Percentiles rank a stretch among this genome's conserved stretches.
phyloP scores from a whole-genome alignment of 2,888 invertebrate genomes.

The Protonemura montana region DNA sequence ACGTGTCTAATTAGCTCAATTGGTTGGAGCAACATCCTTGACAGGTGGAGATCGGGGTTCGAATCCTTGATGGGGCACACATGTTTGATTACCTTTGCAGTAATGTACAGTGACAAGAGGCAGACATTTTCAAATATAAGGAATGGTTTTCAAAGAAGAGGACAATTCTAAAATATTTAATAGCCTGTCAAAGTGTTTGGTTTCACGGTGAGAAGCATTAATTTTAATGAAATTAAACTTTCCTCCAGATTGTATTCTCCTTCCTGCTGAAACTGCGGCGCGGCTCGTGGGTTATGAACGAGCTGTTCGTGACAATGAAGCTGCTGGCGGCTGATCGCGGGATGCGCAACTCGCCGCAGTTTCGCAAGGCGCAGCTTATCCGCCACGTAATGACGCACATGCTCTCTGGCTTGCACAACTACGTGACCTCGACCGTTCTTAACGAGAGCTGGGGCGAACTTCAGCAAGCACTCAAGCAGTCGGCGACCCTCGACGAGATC shows the following conservation, averaged over 20 bases:
- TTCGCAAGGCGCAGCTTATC: constrained; percentile 72
- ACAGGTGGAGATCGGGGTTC: too few species aligned
- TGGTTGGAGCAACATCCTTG: too few species aligned
- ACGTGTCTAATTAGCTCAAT: too few species aligned
- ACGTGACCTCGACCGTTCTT: constrained; percentile 78
- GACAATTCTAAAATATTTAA: too few species aligned
- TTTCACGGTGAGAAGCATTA: too few species aligned
- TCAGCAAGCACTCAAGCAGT: constrained; percentile 70
- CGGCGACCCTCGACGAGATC: constrained; percentile 74
- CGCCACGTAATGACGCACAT: constrained; percentile 80
- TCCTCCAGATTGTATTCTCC: constrained; percentile 77
- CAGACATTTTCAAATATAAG: too few species aligned
- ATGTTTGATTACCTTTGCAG: too few species aligned
- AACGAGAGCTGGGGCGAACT: constrained; percentile 79
- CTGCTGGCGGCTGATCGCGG: constrained; percentile 30
- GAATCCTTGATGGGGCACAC: too few species aligned
- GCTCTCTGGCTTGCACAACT: constrained; percentile 77
- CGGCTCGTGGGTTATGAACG: constrained; percentile 76
- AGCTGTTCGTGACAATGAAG: constrained; percentile 50
- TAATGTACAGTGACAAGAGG: too few species aligned
- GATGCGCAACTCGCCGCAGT: constrained; percentile 60
- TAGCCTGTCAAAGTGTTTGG: too few species aligned
- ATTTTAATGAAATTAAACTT: too few species aligned
- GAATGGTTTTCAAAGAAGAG: too few species aligned
- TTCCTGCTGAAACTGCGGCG: constrained; percentile 78